Conservation (phyloP, 1,140 invertebrate genomes). For the Cherax destructor region DNA sequence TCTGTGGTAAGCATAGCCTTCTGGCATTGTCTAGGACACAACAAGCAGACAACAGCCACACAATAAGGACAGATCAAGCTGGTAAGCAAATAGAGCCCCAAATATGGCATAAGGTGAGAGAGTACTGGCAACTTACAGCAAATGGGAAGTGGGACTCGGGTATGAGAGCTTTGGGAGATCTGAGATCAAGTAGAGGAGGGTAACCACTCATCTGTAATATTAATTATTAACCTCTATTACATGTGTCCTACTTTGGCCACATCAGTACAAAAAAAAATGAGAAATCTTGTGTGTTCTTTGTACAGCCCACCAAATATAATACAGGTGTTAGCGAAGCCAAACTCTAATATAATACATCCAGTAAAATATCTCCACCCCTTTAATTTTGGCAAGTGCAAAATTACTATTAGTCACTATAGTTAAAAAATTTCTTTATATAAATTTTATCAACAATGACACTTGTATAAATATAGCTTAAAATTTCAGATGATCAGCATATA, state of each 20-base stretch:
- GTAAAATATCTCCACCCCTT: no score
- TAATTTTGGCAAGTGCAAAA: neutral
- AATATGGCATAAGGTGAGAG: slow-evolving; percentile 16
- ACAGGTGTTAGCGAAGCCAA: neutral
- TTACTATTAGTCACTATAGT: neutral
- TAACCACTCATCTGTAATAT: slow-evolving; percentile 54
- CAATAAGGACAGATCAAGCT: slow-evolving; percentile 39
- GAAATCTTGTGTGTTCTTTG: neutral
- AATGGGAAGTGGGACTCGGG: slow-evolving; percentile 58
- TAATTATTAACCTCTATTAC: slow-evolving; percentile 15
- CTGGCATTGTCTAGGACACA: slow-evolving; percentile 32
- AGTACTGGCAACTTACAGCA: slow-evolving; percentile 51
- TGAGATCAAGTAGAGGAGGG: slow-evolving; percentile 49
- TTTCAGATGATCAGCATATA: no score
- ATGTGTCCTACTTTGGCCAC: neutral
- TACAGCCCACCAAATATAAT: neutral
- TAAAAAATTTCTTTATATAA: neutral
- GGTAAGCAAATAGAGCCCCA: slow-evolving; percentile 40
- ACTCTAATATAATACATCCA: neutral
- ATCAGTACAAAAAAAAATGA: neutral
- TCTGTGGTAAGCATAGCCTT: slow-evolving; percentile 21
- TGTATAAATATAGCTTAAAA: no score
- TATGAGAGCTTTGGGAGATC: slow-evolving; percentile 49
- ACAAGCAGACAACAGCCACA: slow-evolving; percentile 46
- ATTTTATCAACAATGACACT: no score